These are phyloP conservation scores for Eulemur mongoz DNA, from an alignment of 2,797 vertebrate genomes.

Conservation along the genomic window DNA sequence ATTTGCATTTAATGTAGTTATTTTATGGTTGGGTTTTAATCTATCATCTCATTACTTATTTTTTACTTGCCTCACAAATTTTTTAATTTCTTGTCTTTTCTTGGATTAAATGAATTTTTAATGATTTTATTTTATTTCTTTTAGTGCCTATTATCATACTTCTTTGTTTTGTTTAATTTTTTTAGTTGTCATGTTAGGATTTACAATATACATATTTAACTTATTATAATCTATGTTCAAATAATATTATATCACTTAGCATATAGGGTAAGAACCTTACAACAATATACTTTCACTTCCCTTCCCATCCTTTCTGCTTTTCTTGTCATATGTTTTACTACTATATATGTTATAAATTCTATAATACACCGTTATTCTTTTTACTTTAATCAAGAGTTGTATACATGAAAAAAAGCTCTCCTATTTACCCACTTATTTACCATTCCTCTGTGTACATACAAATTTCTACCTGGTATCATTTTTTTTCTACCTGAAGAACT, in stretches of 20 bases:
- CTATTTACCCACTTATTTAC: neutral
- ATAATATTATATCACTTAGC: neutral
- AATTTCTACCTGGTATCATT: neutral
- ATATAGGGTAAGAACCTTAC: neutral
- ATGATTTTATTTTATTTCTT: neutral
- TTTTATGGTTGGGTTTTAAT: slow-evolving; percentile 2
- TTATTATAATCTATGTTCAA: slow-evolving; percentile 12
- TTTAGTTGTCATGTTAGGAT: neutral
- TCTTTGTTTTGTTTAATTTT: neutral
- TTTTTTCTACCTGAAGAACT: neutral
- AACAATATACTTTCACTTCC: neutral
- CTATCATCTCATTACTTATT: neutral
- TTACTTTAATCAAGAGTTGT: neutral
- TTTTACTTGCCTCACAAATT: neutral
- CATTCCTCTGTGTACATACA: neutral
- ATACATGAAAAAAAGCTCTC: neutral
- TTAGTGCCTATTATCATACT: neutral
- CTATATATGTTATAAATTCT: neutral
- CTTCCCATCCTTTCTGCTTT: neutral
- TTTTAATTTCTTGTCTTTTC: neutral
- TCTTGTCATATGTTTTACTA: neutral
- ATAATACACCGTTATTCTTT: neutral
- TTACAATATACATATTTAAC: slow-evolving; percentile 10
- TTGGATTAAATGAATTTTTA: neutral
- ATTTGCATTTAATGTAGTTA: neutral